Base-by-base conservation (phyloP, 2,113 vertebrate species). In the Coreoperca whiteheadi region DNA sequence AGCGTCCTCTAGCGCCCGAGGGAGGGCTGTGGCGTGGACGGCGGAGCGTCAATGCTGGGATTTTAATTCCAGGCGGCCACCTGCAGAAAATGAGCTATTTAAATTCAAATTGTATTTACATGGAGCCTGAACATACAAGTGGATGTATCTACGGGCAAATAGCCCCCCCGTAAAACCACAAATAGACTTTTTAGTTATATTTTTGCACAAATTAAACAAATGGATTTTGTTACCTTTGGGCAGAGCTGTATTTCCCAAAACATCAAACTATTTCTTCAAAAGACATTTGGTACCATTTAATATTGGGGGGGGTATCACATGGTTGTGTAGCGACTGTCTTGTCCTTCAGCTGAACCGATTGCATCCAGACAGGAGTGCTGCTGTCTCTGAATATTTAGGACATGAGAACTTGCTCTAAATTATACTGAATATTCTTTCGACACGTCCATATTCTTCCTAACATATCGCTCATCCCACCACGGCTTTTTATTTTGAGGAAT, bases 1-100 rank as follows among this genome's bases (percentile, higher is more conserved):
- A 66, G 75, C 61, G 88, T 39, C 92, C 91, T 86, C 92, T 92
- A 75, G 90, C 67, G 93, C 57, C 0, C 1, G 56, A 32, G 28
- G 0, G 20, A 0, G 0, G 53, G 12, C 20, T 60, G 6, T 34
- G 32, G 32, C 4, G 12, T 68, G 53, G 10, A 9, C 48, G 4
- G n/a, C 0, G 37, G n/a, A n/a, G n/a, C 60, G 10, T 50, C 61
- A 71, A 72, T 91, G 88, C 91, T 87, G 84, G 89, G 74, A 91
- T 85, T 84, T 61, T 75, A 34, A 69, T 57, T 73, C 25, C 37
- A 37, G 48, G 14, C 10, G 3, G 8, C 28, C 61, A 43, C 65
- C 63, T 72, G 74, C 88, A 79, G 28, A 74, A 41, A 80, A 81
- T 81, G 0, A 72, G 57, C 30, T 60, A 54, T 73, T 85, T 53